Evolutionary conservation across 2,888 invertebrate species (phyloP).

Genomic region (Caenorhabditis sp.): DNA sequence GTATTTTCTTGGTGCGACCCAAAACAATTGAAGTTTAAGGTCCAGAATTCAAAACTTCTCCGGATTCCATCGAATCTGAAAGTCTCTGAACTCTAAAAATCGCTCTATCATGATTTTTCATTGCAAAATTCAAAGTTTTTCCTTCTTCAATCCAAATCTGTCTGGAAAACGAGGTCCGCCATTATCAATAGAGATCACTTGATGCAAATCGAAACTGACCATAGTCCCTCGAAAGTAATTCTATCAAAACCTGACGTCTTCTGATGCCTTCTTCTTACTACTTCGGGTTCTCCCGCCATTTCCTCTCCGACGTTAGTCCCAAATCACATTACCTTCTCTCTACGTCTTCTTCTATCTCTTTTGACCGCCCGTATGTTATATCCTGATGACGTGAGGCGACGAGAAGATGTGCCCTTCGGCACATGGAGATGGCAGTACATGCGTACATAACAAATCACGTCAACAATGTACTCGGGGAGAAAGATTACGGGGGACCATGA

Average conservation of each 20-base stretch:
- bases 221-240: not conserved
- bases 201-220: constrained; percentile 39
- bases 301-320: constrained; percentile 37
- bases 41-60: no score
- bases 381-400: constrained; percentile 26
- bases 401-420: constrained; percentile 29
- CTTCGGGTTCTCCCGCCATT: constrained; percentile 16
- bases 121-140: not conserved
- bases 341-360: constrained; percentile 9
- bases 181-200: not conserved
- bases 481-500: not conserved
- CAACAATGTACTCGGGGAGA: constrained; percentile 19
- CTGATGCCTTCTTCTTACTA: constrained; percentile 23
- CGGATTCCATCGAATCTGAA: no score
- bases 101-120: no score
- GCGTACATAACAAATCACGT: constrained; percentile 57
- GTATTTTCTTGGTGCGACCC: no score
- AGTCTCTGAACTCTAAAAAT: no score
- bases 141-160: not conserved
- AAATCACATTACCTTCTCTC: constrained; percentile 56
- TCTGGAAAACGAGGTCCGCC: not conserved
- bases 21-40: no score
- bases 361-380: constrained; percentile 17
- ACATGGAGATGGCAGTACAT: constrained; percentile 16
- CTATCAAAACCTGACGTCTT: constrained; percentile 20